phyloP scores from a whole-genome alignment of 2,888 invertebrate species.

The Nephrocerus scutellatus region DNA sequence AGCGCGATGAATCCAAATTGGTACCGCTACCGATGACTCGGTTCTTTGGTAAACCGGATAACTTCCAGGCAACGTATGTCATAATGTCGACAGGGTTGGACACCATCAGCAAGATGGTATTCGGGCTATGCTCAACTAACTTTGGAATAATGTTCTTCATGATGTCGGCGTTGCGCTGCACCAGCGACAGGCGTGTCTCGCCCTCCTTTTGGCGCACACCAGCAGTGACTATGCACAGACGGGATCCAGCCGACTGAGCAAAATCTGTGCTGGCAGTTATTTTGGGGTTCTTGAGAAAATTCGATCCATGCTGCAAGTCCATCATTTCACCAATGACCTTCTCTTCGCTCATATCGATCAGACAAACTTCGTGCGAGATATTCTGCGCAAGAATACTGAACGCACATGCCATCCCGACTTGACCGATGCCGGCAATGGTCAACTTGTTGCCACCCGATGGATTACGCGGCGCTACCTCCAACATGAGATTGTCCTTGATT shows the following conservation, averaged over 20 bases:
- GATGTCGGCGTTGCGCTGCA: constrained; percentile 77
- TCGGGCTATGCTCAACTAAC: constrained; percentile 58
- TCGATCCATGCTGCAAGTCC: constrained; percentile 78
- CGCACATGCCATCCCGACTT: constrained; percentile 82
- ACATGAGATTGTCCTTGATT: constrained; percentile 46
- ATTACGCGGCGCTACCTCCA: constrained; percentile 51
- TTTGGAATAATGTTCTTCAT: constrained; percentile 69
- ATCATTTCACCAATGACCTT: constrained; percentile 77
- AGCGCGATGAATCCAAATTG: constrained; percentile 80
- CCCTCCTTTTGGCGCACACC: constrained; percentile 76
- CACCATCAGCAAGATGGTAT: constrained; percentile 71
- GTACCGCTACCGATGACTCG: constrained; percentile 83
- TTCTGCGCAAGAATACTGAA: constrained; percentile 71
- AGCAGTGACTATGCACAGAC: constrained; percentile 77
- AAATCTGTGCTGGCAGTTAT: constrained; percentile 65
- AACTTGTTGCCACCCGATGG: constrained; percentile 58
- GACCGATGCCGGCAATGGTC: constrained; percentile 75
- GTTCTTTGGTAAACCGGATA: constrained; percentile 74
- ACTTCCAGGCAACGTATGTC: constrained; percentile 81
- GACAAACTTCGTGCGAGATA: constrained; percentile 66
- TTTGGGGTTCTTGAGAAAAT: constrained; percentile 67
- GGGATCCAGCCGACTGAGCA: constrained; percentile 63
- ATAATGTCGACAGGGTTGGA: constrained; percentile 84
- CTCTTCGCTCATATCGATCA: constrained; percentile 70
- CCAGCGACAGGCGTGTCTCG: constrained; percentile 67